phyloP scores from a whole-genome alignment of 2,797 vertebrate genomes.

The Limosa lapponica region DNA sequence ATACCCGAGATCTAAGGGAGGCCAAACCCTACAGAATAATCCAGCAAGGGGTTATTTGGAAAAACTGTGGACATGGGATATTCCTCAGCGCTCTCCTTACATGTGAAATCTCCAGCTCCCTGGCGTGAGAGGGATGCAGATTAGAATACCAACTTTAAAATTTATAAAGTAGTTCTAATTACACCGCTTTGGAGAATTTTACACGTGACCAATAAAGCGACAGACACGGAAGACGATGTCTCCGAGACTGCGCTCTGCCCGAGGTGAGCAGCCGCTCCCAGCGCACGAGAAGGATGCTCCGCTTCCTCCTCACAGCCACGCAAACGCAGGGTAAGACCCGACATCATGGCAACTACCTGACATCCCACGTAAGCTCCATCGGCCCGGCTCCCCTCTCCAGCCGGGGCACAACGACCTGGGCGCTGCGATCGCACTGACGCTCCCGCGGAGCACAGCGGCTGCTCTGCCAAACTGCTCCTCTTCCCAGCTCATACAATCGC shows the following conservation, averaged over 20 bases:
- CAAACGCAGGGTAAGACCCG: neutral
- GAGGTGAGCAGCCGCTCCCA: neutral
- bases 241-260: neutral
- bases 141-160: accelerated
- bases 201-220: neutral
- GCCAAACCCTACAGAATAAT: neutral
- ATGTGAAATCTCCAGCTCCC: neutral
- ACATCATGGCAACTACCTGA: accelerated
- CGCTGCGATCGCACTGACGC: neutral
- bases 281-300: neutral
- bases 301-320: neutral
- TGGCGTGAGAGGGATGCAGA: accelerated
- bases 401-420: neutral
- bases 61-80: neutral
- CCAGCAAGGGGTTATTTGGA: neutral
- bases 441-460: neutral
- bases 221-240: accelerated
- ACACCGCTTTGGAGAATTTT: neutral
- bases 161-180: neutral
- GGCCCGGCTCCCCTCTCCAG: neutral
- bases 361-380: accelerated
- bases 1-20: neutral
- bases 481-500: slow-evolving; percentile 30
- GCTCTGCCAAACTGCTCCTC: slow-evolving; percentile 7
- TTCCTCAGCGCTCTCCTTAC: neutral